Base-by-base conservation (phyloP, 2,797 vertebrate species). In the Thunnus albacares region DNA sequence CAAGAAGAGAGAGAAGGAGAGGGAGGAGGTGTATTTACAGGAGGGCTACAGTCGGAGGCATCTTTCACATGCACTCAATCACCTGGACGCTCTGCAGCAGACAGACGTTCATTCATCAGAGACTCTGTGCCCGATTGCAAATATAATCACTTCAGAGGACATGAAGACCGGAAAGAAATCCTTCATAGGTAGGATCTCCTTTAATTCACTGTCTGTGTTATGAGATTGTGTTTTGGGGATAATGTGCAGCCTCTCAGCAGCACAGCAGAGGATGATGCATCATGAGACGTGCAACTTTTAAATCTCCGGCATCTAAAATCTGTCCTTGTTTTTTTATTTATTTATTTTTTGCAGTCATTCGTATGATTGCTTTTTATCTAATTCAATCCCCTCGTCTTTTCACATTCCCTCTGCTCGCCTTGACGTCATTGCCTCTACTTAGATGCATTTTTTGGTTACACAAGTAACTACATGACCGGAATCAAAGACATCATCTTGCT, bases 121-220 rank as follows among this genome's bases (percentile, higher is more conserved):
- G 69, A 80, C 35, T 53, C 59, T 9, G 63, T 4, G 22, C n/a
- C 53, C 15, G 30, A 71, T 7, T 45, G 35, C 35, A 14, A 20
- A 82, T 14, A 66, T 51, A 80, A 68, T 55, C 78, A 72, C 67
- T 69, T 30, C 51, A 47, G 73, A 78, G 68, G 87, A 90, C 71
- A 95, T 95, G 94, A 95, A 96, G 93, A 92, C 87, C 9, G 90
- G 94, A 61, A 96, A 94, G 90, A 95, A 92, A 85, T 95, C 95
- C 81, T 95, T 96, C 75, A 91, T 95, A 82, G 92, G 95, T 96
- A 92, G 47, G 95, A 70, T 70, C 66, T 71, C 30, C 71, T 90
- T 90, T 59, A 20, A 65, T 53, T 66, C 63, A n/a, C 57, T 64
- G 20, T 47, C 30, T 78, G 56, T 62, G 59, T 58, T 35, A 20